Percentiles rank a stretch among this genome's conserved stretches.
phyloP scores from a whole-genome alignment of 2,113 vertebrate genomes.

The Salvelinus namaycush region DNA sequence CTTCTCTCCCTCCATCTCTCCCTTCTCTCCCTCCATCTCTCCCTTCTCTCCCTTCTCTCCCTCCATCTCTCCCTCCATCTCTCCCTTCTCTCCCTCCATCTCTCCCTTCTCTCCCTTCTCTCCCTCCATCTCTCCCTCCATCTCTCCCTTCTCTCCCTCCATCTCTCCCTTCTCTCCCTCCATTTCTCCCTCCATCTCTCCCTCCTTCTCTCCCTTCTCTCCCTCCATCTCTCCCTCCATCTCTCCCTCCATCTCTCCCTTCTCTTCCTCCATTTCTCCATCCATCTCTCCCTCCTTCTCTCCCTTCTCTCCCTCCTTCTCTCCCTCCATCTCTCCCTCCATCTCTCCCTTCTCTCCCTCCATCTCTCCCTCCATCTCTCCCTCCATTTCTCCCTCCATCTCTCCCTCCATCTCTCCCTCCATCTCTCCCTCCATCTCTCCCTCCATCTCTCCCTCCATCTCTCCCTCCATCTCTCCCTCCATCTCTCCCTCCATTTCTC shows the following conservation, averaged over 20 bases:
- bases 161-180: too few species aligned
- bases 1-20: too few species aligned
- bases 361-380: neutral
- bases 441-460: neutral
- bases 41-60: conserved; percentile 1
- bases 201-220: neutral
- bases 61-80: neutral
- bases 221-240: conserved; percentile 3
- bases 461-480: conserved; percentile 3
- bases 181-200: conserved; percentile 7
- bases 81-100: conserved; percentile 5
- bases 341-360: conserved; percentile 6
- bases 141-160: conserved; percentile 5
- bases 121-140: conserved; percentile 1
- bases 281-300: neutral
- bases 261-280: conserved; percentile 5
- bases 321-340: neutral
- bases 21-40: conserved; percentile 11
- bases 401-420: neutral
- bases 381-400: conserved; percentile 1
- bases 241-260: too few species aligned
- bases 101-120: too few species aligned
- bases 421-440: neutral
- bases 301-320: too few species aligned
- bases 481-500: neutral